Evolutionary conservation across 1,140 invertebrate genomes (phyloP).

Genomic region (Zelostemma sp.): DNA sequence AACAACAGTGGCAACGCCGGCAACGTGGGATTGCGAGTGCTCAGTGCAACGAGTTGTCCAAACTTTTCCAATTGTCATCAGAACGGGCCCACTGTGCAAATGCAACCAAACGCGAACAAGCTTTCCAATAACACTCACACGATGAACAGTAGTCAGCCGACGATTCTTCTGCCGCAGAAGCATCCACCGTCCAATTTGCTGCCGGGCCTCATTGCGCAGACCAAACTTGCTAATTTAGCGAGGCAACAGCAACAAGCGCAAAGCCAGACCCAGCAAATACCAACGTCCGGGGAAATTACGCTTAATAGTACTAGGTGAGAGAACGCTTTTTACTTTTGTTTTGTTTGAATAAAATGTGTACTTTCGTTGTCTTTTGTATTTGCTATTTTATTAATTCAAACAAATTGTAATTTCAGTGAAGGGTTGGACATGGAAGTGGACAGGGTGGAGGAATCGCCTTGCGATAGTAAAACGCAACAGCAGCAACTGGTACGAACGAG

Average conservation of each 20-base stretch:
- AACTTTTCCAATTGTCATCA: conserved; percentile 67
- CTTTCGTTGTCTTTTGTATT: no score
- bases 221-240: conserved; percentile 62
- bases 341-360: no score
- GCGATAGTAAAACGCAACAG: conserved; percentile 62
- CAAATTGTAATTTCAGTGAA: conserved; percentile 64
- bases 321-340: not conserved
- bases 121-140: conserved; percentile 60
- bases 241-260: conserved; percentile 62
- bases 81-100: conserved; percentile 57
- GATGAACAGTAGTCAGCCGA: conserved; percentile 59
- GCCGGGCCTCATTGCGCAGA: conserved; percentile 62
- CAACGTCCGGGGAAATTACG: conserved; percentile 70
- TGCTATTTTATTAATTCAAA: no score
- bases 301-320: conserved; percentile 71
- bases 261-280: conserved; percentile 60
- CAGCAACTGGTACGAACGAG: conserved; percentile 64
- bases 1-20: conserved; percentile 34
- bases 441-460: conserved; percentile 59
- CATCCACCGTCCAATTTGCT: conserved; percentile 66
- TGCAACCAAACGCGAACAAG: conserved; percentile 58
- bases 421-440: conserved; percentile 66
- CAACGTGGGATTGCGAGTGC: conserved; percentile 51
- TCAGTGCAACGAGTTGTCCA: conserved; percentile 22
- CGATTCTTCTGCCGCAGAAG: conserved; percentile 64